Conservation (phyloP, 1,140 invertebrate genomes). For the Myzus persicae region DNA sequence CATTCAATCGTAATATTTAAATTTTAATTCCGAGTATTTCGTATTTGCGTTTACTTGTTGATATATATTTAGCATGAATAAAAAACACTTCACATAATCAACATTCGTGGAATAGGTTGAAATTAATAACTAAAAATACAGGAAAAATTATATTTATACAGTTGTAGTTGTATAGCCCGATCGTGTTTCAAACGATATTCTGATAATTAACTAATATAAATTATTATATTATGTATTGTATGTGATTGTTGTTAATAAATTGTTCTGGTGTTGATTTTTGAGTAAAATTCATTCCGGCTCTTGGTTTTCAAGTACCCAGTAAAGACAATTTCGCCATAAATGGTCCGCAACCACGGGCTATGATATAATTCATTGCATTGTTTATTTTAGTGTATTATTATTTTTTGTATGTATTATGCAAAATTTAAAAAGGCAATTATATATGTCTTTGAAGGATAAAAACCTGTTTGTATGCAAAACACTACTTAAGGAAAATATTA, state of each 20-base stretch:
- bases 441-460: conserved; percentile 31
- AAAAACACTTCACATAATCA: neutral
- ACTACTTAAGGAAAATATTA: conserved; percentile 21
- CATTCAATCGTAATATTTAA: neutral
- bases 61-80: neutral
- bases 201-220: neutral
- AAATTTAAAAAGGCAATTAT: conserved; percentile 17
- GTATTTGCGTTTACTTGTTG: neutral
- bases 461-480: conserved; percentile 41
- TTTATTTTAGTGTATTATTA: conserved; percentile 44
- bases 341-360: conserved; percentile 3
- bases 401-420: neutral
- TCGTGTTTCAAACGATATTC: neutral
- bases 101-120: neutral
- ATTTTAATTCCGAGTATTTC: neutral
- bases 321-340: conserved; percentile 23
- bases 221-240: neutral
- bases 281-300: neutral
- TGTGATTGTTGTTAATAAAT: neutral
- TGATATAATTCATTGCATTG: conserved; percentile 28
- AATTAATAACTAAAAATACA: neutral
- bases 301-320: neutral
- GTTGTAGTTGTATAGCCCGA: neutral
- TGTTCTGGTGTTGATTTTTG: conserved; percentile 5
- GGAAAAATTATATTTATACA: neutral